Conservation (phyloP, 2,797 vertebrate genomes). For the Syncerus caffer region DNA sequence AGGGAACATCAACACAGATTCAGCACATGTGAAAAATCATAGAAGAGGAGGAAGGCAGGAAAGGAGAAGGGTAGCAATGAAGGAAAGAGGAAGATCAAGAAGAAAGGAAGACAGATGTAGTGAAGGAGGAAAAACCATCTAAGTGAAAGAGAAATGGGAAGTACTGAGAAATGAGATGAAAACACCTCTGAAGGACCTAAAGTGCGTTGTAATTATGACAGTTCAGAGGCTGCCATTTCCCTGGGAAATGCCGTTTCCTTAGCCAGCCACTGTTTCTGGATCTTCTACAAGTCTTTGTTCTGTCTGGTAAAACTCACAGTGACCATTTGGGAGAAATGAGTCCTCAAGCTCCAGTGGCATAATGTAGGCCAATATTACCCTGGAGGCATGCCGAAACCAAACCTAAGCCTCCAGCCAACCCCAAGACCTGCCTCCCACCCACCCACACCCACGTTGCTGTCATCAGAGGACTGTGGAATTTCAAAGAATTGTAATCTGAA, state of each 20-base stretch:
- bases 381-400: background rate
- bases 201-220: background rate
- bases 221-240: background rate
- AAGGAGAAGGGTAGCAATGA: background rate
- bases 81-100: background rate
- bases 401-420: background rate
- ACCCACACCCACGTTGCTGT: background rate
- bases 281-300: background rate
- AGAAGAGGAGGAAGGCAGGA: background rate
- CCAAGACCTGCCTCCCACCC: background rate
- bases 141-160: background rate
- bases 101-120: background rate
- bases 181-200: background rate
- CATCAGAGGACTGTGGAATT: background rate
- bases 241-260: background rate
- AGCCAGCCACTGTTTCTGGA: background rate
- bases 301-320: background rate
- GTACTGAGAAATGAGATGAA: background rate
- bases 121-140: background rate
- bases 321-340: background rate
- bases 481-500: background rate
- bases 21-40: background rate
- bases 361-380: background rate
- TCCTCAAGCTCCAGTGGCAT: background rate
- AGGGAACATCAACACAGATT: background rate